A percentile compares a stretch with the other conserved stretches of the same genome.
Evolutionary conservation across 2,797 vertebrate genomes (phyloP).

Genomic region (Alca torda): DNA sequence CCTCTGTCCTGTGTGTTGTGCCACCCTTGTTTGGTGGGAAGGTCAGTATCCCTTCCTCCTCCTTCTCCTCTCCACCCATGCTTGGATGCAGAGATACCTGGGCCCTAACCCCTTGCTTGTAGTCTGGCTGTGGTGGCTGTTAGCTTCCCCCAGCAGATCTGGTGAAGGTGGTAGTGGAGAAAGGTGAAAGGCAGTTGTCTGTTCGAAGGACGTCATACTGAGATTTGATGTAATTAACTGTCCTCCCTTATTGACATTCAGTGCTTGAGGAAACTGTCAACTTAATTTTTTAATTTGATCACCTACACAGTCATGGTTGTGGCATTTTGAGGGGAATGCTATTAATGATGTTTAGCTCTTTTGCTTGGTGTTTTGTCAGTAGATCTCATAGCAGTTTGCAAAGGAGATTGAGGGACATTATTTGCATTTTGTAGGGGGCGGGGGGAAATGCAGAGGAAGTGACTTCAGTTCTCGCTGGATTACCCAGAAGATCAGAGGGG

Average conservation of each 20-base stretch:
- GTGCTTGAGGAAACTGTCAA: neutral
- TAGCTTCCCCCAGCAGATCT: neutral
- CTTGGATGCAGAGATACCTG: neutral
- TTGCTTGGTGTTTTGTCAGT: neutral
- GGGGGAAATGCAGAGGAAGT: neutral
- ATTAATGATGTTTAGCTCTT: neutral
- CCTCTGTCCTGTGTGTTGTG: neutral
- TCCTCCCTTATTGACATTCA: neutral
- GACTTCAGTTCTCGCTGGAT: neutral
- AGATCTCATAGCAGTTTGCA: neutral
- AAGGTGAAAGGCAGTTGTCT: neutral
- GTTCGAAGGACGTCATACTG: neutral
- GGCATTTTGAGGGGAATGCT: neutral
- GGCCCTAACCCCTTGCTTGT: neutral
- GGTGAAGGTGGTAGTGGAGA: neutral
- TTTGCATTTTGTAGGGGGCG: neutral
- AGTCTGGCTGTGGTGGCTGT: rapidly evolving
- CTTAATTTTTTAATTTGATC: neutral
- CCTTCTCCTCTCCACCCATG: neutral
- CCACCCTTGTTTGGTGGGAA: neutral
- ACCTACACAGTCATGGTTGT: neutral
- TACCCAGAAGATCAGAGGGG: neutral
- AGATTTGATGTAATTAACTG: neutral
- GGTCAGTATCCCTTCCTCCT: neutral
- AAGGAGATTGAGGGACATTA: neutral